Conservation (phyloP, 2,113 vertebrate genomes). For the Brachionichthys hirsutus region DNA sequence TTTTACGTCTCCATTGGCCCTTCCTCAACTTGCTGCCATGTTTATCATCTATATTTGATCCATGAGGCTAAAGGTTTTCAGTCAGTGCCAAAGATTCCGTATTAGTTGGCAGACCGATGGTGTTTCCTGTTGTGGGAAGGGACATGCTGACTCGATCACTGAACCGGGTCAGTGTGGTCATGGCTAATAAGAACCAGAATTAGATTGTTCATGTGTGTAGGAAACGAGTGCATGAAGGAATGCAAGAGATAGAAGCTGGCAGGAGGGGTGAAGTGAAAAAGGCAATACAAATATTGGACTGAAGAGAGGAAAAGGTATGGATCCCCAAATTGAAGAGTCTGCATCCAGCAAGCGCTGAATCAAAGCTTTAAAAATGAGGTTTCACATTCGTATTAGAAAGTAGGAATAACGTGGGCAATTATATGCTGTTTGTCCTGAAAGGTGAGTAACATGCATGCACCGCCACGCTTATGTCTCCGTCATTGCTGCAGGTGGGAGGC, state of each 20-base stretch:
- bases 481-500: slow-evolving; percentile 56
- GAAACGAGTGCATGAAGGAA: slow-evolving; percentile 44
- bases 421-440: slow-evolving; percentile 52
- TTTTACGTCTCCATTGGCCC: slow-evolving; percentile 28
- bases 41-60: slow-evolving; percentile 55
- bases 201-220: slow-evolving; percentile 58
- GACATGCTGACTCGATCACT: slow-evolving; percentile 51
- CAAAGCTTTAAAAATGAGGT: slow-evolving; percentile 61
- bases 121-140: slow-evolving; percentile 66
- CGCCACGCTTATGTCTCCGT: slow-evolving; percentile 53
- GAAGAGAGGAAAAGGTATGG: slow-evolving; percentile 49
- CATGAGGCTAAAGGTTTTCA: slow-evolving; percentile 22
- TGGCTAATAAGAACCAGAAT: slow-evolving; percentile 73
- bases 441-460: slow-evolving; percentile 34
- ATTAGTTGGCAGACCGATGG: slow-evolving; percentile 66
- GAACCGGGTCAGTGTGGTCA: slow-evolving; percentile 51
- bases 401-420: slow-evolving; percentile 38
- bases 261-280: slow-evolving; percentile 43
- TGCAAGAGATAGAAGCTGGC: slow-evolving; percentile 23
- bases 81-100: slow-evolving; percentile 49
- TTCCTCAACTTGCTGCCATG: slow-evolving; percentile 36
- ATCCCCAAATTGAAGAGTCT: slow-evolving; percentile 63
- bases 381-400: slow-evolving; percentile 42
- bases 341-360: slow-evolving; percentile 47
- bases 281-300: slow-evolving; percentile 54